Evolutionary conservation across 2,888 invertebrate genomes (phyloP).

Genomic region (Resseliella maxima): DNA sequence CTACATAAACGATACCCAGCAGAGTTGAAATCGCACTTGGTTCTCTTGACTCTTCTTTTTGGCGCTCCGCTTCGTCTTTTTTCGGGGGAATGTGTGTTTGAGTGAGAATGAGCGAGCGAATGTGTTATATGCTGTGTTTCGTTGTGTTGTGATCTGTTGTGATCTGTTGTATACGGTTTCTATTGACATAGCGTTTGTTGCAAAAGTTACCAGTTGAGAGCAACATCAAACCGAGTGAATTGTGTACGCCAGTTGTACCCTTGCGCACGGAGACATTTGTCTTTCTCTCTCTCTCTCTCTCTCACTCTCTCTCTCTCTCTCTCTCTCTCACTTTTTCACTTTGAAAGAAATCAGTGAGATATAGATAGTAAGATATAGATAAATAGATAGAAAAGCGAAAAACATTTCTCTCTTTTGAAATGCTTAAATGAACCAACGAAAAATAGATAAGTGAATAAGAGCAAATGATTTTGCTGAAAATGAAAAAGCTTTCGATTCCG

Average conservation of each 20-base stretch:
- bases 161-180: background rate
- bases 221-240: background rate
- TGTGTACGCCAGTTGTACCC: background rate
- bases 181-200: background rate
- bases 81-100: too few species aligned
- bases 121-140: background rate
- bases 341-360: background rate
- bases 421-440: constrained; percentile 15
- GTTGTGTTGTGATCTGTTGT: background rate
- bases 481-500: background rate
- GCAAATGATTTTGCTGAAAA: constrained; percentile 16
- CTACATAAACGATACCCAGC: constrained; percentile 33
- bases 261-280: constrained; percentile 4
- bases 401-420: background rate
- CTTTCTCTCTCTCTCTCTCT: too few species aligned
- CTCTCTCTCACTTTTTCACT: too few species aligned
- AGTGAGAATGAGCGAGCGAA: too few species aligned
- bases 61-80: background rate
- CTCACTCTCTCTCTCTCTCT: too few species aligned
- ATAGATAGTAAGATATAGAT: background rate
- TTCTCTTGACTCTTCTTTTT: background rate
- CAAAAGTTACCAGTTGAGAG: background rate
- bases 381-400: background rate
- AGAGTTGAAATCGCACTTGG: constrained; percentile 42
- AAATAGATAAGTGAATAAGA: constrained; percentile 48